Percentiles rank a stretch among this genome's conserved stretches.
These are phyloP conservation scores for Apamea crenata DNA, from an alignment of 2,888 invertebrate genomes.

Conservation along the genomic window DNA sequence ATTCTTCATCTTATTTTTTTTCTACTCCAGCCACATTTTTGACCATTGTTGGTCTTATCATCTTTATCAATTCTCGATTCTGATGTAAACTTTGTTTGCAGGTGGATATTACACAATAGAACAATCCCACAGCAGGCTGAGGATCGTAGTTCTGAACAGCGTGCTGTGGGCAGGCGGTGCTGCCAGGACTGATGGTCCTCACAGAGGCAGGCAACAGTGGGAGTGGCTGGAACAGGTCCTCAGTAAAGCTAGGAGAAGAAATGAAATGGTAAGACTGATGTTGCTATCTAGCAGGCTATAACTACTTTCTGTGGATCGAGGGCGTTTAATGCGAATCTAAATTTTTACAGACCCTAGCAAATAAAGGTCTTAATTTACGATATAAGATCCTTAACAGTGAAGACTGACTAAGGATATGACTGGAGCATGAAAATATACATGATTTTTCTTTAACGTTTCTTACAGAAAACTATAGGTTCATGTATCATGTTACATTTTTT, in stretches of 20 bases:
- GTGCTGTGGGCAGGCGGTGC: conserved; percentile 93
- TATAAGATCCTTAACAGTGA: no score
- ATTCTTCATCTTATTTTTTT: background rate
- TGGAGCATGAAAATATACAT: no score
- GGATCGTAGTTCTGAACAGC: conserved; percentile 96
- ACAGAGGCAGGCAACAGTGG: conserved; percentile 93
- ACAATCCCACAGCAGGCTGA: conserved; percentile 94
- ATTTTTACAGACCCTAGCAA: background rate
- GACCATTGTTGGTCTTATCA: background rate
- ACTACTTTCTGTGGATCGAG: background rate
- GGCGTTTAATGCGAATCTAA: background rate
- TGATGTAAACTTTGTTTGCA: conserved; percentile 73
- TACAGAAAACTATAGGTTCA: no score
- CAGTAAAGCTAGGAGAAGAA: conserved; percentile 93
- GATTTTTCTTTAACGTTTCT: no score
- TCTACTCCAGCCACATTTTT: background rate
- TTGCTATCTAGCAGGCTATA: background rate
- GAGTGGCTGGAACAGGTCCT: conserved; percentile 95
- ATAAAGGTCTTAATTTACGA: background rate
- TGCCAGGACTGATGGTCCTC: conserved; percentile 83
- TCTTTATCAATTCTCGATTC: background rate
- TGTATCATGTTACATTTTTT: no score
- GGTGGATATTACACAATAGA: conserved; percentile 98
- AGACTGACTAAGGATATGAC: no score
- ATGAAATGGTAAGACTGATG: conserved; percentile 91